Evolutionary conservation across 2,113 vertebrate genomes (phyloP), one percentile per base, ranked within the genome.

Genomic region (Falcunculus frontatus): DNA sequence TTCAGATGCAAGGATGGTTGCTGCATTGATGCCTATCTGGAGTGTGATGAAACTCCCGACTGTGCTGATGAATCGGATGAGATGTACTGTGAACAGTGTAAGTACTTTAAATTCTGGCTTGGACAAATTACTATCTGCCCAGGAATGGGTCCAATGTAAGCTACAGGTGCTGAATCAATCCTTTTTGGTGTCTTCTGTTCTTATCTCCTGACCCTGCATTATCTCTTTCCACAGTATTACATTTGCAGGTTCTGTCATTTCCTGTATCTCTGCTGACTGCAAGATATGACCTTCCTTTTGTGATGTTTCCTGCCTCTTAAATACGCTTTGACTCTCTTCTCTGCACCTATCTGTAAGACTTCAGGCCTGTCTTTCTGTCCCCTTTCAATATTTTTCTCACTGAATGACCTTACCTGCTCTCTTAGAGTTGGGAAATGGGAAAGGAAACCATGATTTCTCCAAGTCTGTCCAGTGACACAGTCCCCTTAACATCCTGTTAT

Each of bases 51-150:
- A 35, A 95, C 81, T 4, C 15, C 57, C 0, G 99, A 99, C 86
- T 99, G 99, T 91, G 96, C 62, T 0, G 99, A 99, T 16, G 90
- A 93, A 42, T 99, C 99, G 0, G 99, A 99, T 4, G 99, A 99
- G 95, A 60, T 84, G 17, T 93, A 94, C 23, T 99, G 99, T 97
- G 97, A 97, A 16, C 96, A 83, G n/a, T 98, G 98, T 98, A 96
- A 98, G 98, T 96, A 53, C 65, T 79, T 83, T 26, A 70, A 33
- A 35, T 27, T 91, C 70, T 92, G 55, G 15, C 27, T 78, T 60
- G 46, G 42, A 16, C 25, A 39, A 7, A 8, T 44, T 42, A 33
- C 11, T 70, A 8, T 50, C 46, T 84, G 39, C 42, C 29, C n/a
- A 60, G n/a, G 20, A 44, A 25, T 64, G 37, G 44, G 49, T 49